phyloP scores from a whole-genome alignment of 2,888 invertebrate genomes.

The Aspidiotus rigidus region DNA sequence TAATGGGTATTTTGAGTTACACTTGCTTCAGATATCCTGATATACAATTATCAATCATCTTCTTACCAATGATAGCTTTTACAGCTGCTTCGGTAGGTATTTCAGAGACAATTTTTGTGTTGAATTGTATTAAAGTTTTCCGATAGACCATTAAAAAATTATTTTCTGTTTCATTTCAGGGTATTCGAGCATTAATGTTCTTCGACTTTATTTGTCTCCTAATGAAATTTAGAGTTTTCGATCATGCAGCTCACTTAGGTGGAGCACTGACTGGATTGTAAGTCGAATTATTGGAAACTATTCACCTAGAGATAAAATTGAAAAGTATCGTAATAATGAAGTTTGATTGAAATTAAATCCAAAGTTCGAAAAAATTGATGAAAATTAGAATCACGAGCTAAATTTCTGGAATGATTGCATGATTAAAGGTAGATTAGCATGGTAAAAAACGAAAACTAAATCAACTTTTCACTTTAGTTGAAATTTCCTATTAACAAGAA shows the following conservation, averaged over 20 bases:
- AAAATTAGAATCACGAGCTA: no score
- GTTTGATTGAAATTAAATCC: no score
- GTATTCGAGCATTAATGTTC: slow-evolving; percentile 73
- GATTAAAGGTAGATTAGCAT: no score
- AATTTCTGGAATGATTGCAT: no score
- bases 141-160: not conserved
- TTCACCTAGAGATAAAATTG: not conserved
- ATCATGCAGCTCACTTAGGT: slow-evolving; percentile 97
- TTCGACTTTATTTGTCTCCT: slow-evolving; percentile 76
- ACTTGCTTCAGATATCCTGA: slow-evolving; percentile 84
- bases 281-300: slow-evolving; percentile 41
- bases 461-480: no score
- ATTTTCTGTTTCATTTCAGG: slow-evolving; percentile 49
- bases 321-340: no score
- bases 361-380: no score
- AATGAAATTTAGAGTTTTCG: slow-evolving; percentile 83
- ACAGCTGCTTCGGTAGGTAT: slow-evolving; percentile 69
- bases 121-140: slow-evolving; percentile 3
- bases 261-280: slow-evolving; percentile 87
- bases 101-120: not conserved
- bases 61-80: slow-evolving; percentile 81
- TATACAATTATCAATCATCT: slow-evolving; percentile 74
- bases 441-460: no score
- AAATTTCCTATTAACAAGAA: no score
- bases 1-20: slow-evolving; percentile 79